Percentiles rank a stretch among this genome's conserved stretches.
Evolutionary conservation across 2,888 invertebrate genomes (phyloP).

Genomic region (Cetonia aurata): DNA sequence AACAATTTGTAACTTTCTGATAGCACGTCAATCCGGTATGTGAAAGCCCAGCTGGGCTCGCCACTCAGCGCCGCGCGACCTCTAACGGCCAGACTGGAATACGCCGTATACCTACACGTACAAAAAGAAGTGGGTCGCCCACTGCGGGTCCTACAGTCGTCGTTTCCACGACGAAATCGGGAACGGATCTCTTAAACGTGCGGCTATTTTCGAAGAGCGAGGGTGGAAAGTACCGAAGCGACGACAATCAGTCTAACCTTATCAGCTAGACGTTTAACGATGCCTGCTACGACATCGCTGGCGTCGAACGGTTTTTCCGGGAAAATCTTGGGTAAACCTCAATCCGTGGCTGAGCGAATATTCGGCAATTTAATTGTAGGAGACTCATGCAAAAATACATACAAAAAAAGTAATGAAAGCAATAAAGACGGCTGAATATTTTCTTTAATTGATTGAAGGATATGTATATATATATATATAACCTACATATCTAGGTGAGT

Average conservation of each 20-base stretch:
- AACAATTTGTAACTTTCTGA: slow-evolving; percentile 50
- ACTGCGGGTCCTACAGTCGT: slow-evolving; percentile 5
- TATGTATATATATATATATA: too few relatives aligned
- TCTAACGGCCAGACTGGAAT: background rate
- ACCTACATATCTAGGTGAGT: too few relatives aligned
- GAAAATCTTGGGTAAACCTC: background rate
- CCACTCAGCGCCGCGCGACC: slow-evolving; percentile 41
- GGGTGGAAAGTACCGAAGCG: slow-evolving; percentile 3
- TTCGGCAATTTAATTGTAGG: too few relatives aligned
- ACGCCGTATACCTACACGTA: background rate
- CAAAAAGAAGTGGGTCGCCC: slow-evolving; percentile 31
- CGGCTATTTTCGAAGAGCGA: slow-evolving; percentile 11
- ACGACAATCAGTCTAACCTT: slow-evolving; percentile 45
- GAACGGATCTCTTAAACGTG: slow-evolving; percentile 15
- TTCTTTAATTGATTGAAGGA: too few relatives aligned
- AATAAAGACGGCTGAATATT: too few relatives aligned
- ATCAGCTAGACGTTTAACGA: slow-evolving; percentile 29
- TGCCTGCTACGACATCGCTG: slow-evolving; percentile 1
- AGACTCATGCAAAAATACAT: too few relatives aligned
- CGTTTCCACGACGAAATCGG: slow-evolving; percentile 6
- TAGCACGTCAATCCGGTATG: slow-evolving; percentile 48
- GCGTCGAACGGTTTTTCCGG: background rate
- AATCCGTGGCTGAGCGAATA: background rate
- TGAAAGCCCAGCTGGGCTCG: slow-evolving; percentile 41
- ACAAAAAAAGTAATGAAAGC: too few relatives aligned